phyloP scores from a whole-genome alignment of 2,113 vertebrate genomes.

The Excalfactoria chinensis region DNA sequence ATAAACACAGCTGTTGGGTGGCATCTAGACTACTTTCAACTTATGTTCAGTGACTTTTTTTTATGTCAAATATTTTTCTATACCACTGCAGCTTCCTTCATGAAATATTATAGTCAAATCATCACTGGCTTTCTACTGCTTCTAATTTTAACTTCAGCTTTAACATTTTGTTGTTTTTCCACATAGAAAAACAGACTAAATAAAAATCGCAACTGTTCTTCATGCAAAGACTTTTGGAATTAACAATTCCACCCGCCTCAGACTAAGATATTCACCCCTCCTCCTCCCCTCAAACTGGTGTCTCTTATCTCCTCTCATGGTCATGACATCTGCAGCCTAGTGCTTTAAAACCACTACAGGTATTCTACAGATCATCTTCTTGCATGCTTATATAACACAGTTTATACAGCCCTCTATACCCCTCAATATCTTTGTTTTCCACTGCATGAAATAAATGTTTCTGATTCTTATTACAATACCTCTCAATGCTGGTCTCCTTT shows the following conservation, averaged over 20 bases:
- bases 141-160: slow-evolving; percentile 3
- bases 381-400: not conserved
- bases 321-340: not conserved
- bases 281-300: not conserved
- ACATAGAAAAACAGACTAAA: not conserved
- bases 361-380: not conserved
- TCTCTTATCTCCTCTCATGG: not conserved
- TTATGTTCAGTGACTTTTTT: not conserved
- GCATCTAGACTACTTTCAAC: slow-evolving; percentile 6
- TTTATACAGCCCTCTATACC: not conserved
- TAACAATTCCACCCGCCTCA: not conserved
- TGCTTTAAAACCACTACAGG: not conserved
- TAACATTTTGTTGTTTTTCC: not conserved
- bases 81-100: not conserved
- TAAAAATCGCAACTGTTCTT: not conserved
- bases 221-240: not conserved
- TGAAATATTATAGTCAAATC: not conserved
- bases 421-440: not conserved
- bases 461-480: not conserved
- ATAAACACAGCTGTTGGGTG: slow-evolving; percentile 44
- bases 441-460: not conserved
- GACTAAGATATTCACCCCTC: not conserved
- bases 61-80: not conserved
- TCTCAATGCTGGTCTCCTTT: not conserved
- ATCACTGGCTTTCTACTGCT: not conserved